These are phyloP conservation scores for Elaeidobius kamerunicus DNA, from an alignment of 2,888 invertebrate species.

Conservation along the genomic window DNA sequence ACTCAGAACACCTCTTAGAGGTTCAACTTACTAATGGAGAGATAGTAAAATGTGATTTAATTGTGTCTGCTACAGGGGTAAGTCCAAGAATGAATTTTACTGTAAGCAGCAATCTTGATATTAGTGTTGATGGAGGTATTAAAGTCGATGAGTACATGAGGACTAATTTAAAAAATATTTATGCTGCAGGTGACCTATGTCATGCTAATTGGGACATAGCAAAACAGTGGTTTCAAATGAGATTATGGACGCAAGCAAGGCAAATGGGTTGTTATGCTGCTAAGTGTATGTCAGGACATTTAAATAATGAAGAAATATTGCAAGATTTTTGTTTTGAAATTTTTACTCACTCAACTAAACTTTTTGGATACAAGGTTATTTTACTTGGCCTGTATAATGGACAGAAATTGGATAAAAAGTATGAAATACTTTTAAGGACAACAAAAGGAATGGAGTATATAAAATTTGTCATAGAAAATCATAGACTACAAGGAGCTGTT, in stretches of 20 bases:
- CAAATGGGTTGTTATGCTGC: constrained; percentile 97
- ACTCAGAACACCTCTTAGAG: constrained; percentile 63
- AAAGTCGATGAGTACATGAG: constrained; percentile 82
- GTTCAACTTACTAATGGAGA: constrained; percentile 72
- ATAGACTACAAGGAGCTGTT: constrained; percentile 87
- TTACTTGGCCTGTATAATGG: constrained; percentile 91
- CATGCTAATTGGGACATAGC: constrained; percentile 74
- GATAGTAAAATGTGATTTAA: constrained; percentile 76
- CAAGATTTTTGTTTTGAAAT: constrained; percentile 97
- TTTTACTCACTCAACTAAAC: constrained; percentile 92
- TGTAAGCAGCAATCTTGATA: constrained; percentile 54
- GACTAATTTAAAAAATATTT: constrained; percentile 74
- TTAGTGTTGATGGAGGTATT: constrained; percentile 76
- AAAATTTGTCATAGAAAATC: constrained; percentile 82
- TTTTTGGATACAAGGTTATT: constrained; percentile 92
- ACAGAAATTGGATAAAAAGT: constrained; percentile 75
- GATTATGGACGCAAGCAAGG: constrained; percentile 96
- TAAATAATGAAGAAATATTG: constrained; percentile 61
- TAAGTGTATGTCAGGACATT: constrained; percentile 74
- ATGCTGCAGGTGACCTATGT: constrained; percentile 95
- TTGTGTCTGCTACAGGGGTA: constrained; percentile 96
- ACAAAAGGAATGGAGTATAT: constrained; percentile 80
- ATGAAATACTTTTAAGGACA: constrained; percentile 81
- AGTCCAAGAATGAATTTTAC: constrained; percentile 61
- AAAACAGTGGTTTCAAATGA: constrained; percentile 90